These are phyloP conservation scores for Zosterops pallidus DNA, from an alignment of 2,113 vertebrate species.

Conservation along the genomic window DNA sequence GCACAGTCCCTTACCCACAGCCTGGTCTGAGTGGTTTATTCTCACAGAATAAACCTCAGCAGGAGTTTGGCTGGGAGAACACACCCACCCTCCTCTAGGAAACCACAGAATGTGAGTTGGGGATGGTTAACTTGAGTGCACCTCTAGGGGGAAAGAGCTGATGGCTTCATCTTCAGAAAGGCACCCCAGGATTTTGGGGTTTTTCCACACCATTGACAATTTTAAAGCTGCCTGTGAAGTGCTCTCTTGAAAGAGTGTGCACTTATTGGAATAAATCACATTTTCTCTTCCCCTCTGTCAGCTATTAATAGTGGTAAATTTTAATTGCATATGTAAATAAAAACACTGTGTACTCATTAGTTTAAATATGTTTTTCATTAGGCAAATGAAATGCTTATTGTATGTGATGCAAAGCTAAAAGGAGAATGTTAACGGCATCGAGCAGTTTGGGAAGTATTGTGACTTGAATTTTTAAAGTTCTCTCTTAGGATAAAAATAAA, in stretches of 20 bases:
- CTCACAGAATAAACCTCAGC: rapidly evolving
- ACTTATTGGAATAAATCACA: constrained; percentile 58
- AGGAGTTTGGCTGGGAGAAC: background rate
- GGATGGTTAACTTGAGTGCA: background rate
- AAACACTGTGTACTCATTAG: constrained; percentile 66
- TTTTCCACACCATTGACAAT: background rate
- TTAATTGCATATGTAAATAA: constrained; percentile 74
- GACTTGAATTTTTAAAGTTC: background rate
- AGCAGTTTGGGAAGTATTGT: background rate
- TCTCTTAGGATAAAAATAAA: background rate
- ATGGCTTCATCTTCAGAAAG: background rate
- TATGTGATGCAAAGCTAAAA: constrained; percentile 51
- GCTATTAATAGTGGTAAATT: constrained; percentile 71
- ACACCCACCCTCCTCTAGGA: background rate
- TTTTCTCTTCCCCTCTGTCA: constrained; percentile 52
- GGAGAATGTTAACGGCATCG: constrained; percentile 44
- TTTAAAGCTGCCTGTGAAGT: background rate
- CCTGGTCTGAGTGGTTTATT: rapidly evolving
- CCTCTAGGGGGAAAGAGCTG: background rate
- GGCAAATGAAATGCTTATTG: constrained; percentile 70
- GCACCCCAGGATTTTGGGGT: background rate
- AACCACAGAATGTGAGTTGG: rapidly evolving
- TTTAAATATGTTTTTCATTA: constrained; percentile 77
- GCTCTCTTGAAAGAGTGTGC: constrained; percentile 1
- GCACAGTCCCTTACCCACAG: background rate